These are phyloP conservation scores for Mimas tiliae DNA, from an alignment of 2,888 invertebrate genomes.

Conservation along the genomic window DNA sequence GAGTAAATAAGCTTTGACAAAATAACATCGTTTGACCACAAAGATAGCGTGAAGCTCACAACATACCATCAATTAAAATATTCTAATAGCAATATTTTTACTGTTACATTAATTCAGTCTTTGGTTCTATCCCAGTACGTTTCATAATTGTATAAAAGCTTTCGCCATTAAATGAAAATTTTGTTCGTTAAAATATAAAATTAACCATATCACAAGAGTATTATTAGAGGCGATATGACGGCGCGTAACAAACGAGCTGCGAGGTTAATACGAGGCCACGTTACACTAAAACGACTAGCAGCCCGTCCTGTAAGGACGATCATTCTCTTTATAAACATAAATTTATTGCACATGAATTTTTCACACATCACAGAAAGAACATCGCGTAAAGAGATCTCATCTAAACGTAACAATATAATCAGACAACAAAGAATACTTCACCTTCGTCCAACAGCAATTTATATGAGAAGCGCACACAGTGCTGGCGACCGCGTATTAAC, in stretches of 20 bases:
- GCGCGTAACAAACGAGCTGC: constrained; percentile 60
- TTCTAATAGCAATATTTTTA: constrained; percentile 73
- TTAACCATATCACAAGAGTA: constrained; percentile 25
- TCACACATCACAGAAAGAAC: constrained; percentile 69
- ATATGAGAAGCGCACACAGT: constrained; percentile 28
- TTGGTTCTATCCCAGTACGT: constrained; percentile 76
- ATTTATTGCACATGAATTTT: constrained; percentile 73
- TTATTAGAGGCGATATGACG: constrained; percentile 36
- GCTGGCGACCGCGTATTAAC: constrained; percentile 27
- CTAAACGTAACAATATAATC: constrained; percentile 37
- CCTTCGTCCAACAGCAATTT: constrained; percentile 14
- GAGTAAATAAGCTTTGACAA: constrained; percentile 20
- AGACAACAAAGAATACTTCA: constrained; percentile 27
- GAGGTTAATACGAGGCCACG: constrained; percentile 38
- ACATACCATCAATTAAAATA: constrained; percentile 56
- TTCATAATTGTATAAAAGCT: constrained; percentile 57
- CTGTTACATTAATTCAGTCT: constrained; percentile 74
- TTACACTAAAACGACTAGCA: constrained; percentile 60
- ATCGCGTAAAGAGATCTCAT: constrained; percentile 69
- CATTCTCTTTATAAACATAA: constrained; percentile 32
- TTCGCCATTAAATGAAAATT: constrained; percentile 52
- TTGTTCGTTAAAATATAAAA: constrained; percentile 52
- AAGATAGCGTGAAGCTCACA: constrained; percentile 30
- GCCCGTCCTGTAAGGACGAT: constrained; percentile 51
- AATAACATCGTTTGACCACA: constrained; percentile 25